Evolutionary conservation across 1,140 invertebrate genomes (phyloP), one percentile per base, ranked within the genome.

Genomic region (Cotesia typhae): DNA sequence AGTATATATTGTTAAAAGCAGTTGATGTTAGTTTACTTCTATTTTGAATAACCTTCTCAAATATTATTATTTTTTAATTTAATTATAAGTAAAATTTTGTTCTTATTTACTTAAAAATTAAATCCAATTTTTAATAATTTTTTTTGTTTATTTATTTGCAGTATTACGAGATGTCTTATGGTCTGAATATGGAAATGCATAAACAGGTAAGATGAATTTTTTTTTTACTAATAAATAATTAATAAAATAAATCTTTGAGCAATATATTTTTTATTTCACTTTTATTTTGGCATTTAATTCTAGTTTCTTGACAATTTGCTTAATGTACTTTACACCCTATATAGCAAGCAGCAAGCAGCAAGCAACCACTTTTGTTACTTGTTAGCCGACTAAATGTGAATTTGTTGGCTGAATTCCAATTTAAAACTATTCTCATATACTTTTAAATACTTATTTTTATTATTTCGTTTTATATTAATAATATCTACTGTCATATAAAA

Each of bases 91-190:
- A 17, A 17, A 17, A 28, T 28, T 28, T 28, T 28, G 1, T 28
- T 28, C 28, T 28, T 28, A 28, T 28, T 28, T 28, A 28, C 28
- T 28, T 28, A 28, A 28, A 28, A 28, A 2, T 28, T 28, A 28
- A 2, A 28, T 28, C 28, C 1, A 28, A 28, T 28, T 28, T 70
- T 52, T 52, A 20, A 28, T 53, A 64, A 57, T 65, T 65, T 65
- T 51, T 12, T 36, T 66, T 66, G 2, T 12, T 57, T 84, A 83
- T 86, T 78, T 87, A 28, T 79, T 91, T 92, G 63, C 89, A 93
- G 92, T 94, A 95, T 83, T 94, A 94, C 83, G 93, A 94, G 84
- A 94, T 94, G 92, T 92, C 92, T 1, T 94, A 93, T 82, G 92
- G 92, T 60, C 87, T 94, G 70, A 94, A 94, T 82, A 91, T 94